Base-by-base conservation (phyloP, 64 coral and sea anemone species). In the Pocillopora damicornis region DNA sequence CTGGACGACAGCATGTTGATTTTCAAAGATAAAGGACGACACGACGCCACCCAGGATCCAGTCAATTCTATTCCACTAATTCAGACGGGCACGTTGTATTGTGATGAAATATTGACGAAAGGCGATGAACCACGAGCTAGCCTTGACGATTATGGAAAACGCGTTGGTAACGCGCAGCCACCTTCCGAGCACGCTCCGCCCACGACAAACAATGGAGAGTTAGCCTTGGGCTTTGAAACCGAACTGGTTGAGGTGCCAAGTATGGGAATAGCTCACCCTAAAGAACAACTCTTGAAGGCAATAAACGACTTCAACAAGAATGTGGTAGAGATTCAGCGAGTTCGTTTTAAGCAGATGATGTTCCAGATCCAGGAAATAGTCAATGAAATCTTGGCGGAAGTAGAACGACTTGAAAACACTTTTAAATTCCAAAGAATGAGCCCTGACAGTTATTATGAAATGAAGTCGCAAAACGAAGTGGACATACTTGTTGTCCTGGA, bases 401-500 rank as follows among this genome's bases (percentile, higher is more conserved):
- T 97, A 9, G 61, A 79, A 26, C 69, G 84, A 59, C 67, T 73
- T 59, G 85, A 88, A 38, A 42, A 60, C 64, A 75, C 30, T 42
- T 83, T 97, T 16, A 68, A 79, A 25, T 88, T 97, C 13, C 60
- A 78, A 26, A 35, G 83, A 35, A 93, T 97, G 91, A 93, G 71
- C 1, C 88, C 91, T 76, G 36, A 58, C 37, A 90, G 88, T 15
- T 90, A 80, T 76, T 97, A 90, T 76, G 94, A 97, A 37, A 59
- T 83, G 34, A 97, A 63, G 63, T 82, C 82, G 25, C 71, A 80
- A 17, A 97, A 90, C 74, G 94, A 97, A 78, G 81, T 97, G 22
- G 91, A 97, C 75, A 75, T 97, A 20, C 92, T 90, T 59, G 83
- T 97, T 34, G 71, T 93, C 18, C 82, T 97, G 71, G 79, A 92